phyloP scores from a whole-genome alignment of 2,113 vertebrate species.

The Crotalus viridis region DNA sequence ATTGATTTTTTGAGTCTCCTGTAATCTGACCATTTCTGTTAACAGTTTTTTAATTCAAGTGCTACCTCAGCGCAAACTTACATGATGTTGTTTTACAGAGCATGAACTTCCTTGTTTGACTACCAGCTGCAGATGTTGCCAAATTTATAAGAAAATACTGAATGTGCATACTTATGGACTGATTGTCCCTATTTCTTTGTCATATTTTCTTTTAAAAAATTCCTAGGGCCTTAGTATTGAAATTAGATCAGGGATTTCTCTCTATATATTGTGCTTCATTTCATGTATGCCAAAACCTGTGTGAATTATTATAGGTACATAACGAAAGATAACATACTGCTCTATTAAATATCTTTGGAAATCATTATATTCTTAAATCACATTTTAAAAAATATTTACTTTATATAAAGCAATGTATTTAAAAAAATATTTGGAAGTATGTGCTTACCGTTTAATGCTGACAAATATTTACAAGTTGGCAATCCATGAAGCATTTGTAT shows the following conservation, averaged over 20 bases:
- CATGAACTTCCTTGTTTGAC: neutral
- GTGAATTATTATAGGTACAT: neutral
- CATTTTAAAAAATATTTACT: neutral
- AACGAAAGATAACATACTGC: neutral
- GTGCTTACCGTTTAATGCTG: neutral
- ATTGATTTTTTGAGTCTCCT: neutral
- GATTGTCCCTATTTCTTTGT: neutral
- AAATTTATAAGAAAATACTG: neutral
- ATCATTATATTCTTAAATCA: neutral
- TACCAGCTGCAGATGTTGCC: neutral
- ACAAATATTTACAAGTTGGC: neutral
- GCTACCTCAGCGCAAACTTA: neutral
- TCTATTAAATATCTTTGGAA: neutral
- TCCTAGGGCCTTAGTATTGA: neutral
- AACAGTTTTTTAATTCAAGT: neutral
- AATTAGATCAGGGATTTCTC: neutral
- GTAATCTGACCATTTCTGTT: neutral
- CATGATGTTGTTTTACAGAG: neutral
- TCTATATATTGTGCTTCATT: neutral
- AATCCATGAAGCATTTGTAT: neutral
- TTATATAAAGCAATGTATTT: neutral
- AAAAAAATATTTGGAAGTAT: conserved; percentile 7
- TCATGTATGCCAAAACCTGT: neutral
- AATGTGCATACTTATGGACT: neutral
- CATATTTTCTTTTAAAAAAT: neutral